These are phyloP conservation scores for Gonatopus flavifemur DNA, from an alignment of 1,140 invertebrate genomes.

Conservation along the genomic window DNA sequence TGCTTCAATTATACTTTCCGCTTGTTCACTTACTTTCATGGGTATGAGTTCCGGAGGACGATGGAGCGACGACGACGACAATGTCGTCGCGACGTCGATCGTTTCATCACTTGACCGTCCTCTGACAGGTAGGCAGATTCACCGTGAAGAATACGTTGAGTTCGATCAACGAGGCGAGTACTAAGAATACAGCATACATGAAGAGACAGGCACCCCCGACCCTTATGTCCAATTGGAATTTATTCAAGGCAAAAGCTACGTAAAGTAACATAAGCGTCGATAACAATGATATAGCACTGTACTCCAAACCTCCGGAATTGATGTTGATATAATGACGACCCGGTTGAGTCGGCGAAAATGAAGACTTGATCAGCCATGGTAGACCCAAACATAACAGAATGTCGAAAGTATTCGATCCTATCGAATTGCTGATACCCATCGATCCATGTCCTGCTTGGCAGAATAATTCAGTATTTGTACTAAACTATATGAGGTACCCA, in stretches of 20 bases:
- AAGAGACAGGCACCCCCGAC: slow-evolving; percentile 75
- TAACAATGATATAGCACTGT: slow-evolving; percentile 78
- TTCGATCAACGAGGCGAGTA: slow-evolving; percentile 81
- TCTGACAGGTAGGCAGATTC: slow-evolving; percentile 76
- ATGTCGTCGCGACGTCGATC: too few relatives aligned
- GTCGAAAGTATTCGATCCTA: slow-evolving; percentile 89
- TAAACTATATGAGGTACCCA: too few relatives aligned
- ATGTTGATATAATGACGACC: slow-evolving; percentile 74
- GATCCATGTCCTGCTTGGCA: slow-evolving; percentile 72
- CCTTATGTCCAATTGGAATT: slow-evolving; percentile 77
- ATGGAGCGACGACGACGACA: too few relatives aligned
- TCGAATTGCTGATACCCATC: slow-evolving; percentile 88
- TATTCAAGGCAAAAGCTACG: slow-evolving; percentile 72
- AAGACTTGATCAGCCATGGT: slow-evolving; percentile 82
- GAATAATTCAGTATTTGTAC: too few relatives aligned
- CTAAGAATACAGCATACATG: slow-evolving; percentile 77
- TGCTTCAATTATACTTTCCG: too few relatives aligned
- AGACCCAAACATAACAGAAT: slow-evolving; percentile 83
- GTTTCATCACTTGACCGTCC: slow-evolving; percentile 48
- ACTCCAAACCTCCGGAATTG: slow-evolving; percentile 79
- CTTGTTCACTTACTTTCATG: too few relatives aligned
- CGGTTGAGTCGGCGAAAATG: slow-evolving; percentile 71
- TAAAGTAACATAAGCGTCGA: slow-evolving; percentile 79
- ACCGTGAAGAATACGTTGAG: slow-evolving; percentile 85
- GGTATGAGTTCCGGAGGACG: too few relatives aligned